Base-by-base conservation (phyloP, 2,113 vertebrate genomes). In the Sclerurus mexicanus region DNA sequence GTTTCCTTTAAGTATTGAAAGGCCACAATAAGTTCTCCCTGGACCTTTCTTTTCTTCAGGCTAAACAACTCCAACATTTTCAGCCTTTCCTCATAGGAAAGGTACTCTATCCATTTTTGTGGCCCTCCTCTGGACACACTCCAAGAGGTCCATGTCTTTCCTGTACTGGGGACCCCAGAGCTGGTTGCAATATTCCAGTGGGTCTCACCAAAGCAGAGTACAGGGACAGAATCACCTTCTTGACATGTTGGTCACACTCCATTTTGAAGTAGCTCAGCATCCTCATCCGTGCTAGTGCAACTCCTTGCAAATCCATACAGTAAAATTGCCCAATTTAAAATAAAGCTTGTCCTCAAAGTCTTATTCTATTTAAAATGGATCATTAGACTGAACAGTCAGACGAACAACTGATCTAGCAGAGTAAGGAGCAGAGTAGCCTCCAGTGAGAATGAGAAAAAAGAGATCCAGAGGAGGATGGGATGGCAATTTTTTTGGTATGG, bases 161-260 rank as follows among this genome's bases (percentile, higher is more conserved):
- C 14, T 47, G 5, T 3, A 2, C 4, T 35, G 22, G 3, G 6
- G 18, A 15, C 5, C 9, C 47, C 27, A 75, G 19, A 69, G 3
- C 0, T 56, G 21, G 22, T 42, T 1, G 2, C 6, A 33, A 7
- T 47, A 56, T 15, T 58, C 7, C n/a, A 58, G 44, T 19, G 9
- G 7, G 4, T 68, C 10, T 92, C 44, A 37, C 3, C 1, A 4
- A 12, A n/a, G 3, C 1, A 2, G 5, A 79, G 24, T 1, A 8
- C 1, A 76, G 16, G 4, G 8, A 10, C 1, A 16, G 16, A 49
- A 63, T 50, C 15, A 33, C 4, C 2, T 24, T 14, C 1, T 21
- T 0, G 0, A 68, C 16, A 14, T 24, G 3, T 6, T 39, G 53
- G 16, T 6, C 49, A 49, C 0, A 0, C 3, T 55, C 2, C 8